Percentiles rank a stretch among this genome's conserved stretches.
phyloP scores from a whole-genome alignment of 1,140 invertebrate species.

The Aphidius gifuensis region DNA sequence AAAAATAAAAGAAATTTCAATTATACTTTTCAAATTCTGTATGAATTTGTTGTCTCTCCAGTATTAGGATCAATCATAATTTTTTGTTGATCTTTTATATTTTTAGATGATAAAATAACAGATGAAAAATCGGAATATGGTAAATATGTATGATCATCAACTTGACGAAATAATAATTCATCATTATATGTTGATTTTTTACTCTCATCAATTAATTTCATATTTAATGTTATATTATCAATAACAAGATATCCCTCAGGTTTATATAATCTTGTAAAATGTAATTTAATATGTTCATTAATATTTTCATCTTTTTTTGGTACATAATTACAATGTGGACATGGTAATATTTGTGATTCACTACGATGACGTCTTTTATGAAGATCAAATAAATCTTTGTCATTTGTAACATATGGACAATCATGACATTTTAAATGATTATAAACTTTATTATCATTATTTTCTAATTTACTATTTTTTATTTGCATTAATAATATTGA shows the following conservation, averaged over 20 bases:
- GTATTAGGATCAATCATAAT: conserved; percentile 59
- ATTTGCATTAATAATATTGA: conserved; percentile 49
- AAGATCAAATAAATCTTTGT: conserved; percentile 70
- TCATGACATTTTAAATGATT: conserved; percentile 60
- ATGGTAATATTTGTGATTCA: conserved; percentile 61
- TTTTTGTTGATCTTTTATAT: conserved; percentile 49
- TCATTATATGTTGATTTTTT: conserved; percentile 37
- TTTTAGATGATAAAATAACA: conserved; percentile 28
- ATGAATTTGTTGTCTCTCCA: conserved; percentile 45
- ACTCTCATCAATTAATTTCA: conserved; percentile 44
- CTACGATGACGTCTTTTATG: conserved; percentile 73
- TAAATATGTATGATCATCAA: conserved; percentile 47
- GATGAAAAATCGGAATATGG: conserved; percentile 27
- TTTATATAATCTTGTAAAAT: conserved; percentile 65
- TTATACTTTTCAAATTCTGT: too few relatives aligned
- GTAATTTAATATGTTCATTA: conserved; percentile 76
- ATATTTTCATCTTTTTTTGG: conserved; percentile 74
- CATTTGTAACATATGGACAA: conserved; percentile 74
- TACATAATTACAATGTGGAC: conserved; percentile 81
- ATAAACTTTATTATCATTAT: conserved; percentile 28
- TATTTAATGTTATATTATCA: conserved; percentile 55
- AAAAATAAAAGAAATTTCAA: too few relatives aligned
- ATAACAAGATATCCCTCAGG: conserved; percentile 63
- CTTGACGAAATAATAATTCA: conserved; percentile 47
- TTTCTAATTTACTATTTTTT: conserved; percentile 51